Base-by-base conservation (phyloP, 2,888 invertebrate genomes). In the Rhimphoctona megacephalus region DNA sequence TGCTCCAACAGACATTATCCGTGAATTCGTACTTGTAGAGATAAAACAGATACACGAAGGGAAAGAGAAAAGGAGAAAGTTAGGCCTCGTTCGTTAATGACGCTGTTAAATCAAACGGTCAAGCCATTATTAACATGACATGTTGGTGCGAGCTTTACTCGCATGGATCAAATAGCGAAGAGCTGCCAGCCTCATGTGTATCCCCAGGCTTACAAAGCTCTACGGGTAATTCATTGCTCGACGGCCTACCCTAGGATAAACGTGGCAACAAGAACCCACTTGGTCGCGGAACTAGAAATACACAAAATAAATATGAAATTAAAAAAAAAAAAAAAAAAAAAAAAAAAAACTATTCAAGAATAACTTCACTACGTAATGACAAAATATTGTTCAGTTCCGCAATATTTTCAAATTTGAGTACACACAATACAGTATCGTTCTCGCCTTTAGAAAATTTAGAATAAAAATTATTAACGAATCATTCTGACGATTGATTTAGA, bases 31-130 rank as follows among this genome's bases (percentile, higher is more conserved):
- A 83, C 80, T 77, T 86, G 57, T 66, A 67, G 72, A 66, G 77
- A 70, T 67, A 78, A 36, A 76, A 22, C 39, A 67, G 73, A 83
- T 43, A 39, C 5, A 70, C 43, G 49, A 36, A 64, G 49, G 33
- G 22, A 22, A 46, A 22, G 49, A 57, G 69, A 17, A 33, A 66
- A 70, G 73, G 73, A 46, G 30, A 70, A 54, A 33, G 52, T 57
- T 61, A 81, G 73, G 72, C 77, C 73, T 36, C 77, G 74, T 84
- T 76, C 81, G 83, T 88, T 91, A 92, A 92, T 90, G 92, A 91
- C 84, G 88, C 88, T 89, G 89, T 90, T 91, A 92, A 91, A 92
- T 92, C 91, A 91, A 89, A 89, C 88, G 89, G 89, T 88, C 91
- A 81, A 87, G 88, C 88, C 90, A 89, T 91, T 92, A 91, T 90